Percentiles rank a stretch among this genome's conserved stretches.
phyloP scores from a whole-genome alignment of 2,888 invertebrate species.

The Podabrus alpinus region DNA sequence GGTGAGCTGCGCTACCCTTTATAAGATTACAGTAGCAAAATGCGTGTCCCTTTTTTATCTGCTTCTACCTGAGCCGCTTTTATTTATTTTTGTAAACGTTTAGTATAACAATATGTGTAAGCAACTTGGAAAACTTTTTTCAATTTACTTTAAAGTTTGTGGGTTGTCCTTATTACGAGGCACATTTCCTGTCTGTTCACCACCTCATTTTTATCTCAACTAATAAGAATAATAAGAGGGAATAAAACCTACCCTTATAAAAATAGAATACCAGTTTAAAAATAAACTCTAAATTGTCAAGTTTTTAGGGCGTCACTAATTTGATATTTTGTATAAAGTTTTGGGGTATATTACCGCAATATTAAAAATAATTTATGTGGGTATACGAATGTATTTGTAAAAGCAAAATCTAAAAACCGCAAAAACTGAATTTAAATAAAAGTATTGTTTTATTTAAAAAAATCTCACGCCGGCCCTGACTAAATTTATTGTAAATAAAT shows the following conservation, averaged over 20 bases:
- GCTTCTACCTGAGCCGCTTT: neutral
- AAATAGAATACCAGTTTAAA: neutral
- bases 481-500: too few relatives aligned
- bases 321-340: neutral
- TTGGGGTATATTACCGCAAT: neutral
- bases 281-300: neutral
- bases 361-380: neutral
- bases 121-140: constrained; percentile 16
- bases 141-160: constrained; percentile 26
- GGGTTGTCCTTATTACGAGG: constrained; percentile 26
- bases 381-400: neutral
- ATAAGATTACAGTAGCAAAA: constrained; percentile 1
- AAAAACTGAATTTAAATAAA: too few relatives aligned
- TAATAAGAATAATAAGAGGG: constrained; percentile 23
- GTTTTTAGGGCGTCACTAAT: neutral
- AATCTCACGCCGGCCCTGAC: too few relatives aligned
- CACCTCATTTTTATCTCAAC: constrained; percentile 21
- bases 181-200: constrained; percentile 29
- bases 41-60: neutral
- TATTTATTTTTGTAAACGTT: neutral
- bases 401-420: too few relatives aligned
- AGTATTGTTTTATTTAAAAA: too few relatives aligned
- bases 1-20: neutral
- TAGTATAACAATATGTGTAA: constrained; percentile 1
- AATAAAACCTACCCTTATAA: constrained; percentile 4